Evolutionary conservation across 2,113 vertebrate genomes (phyloP), one percentile per base, ranked within the genome.

Genomic region (Pandion haliaetus): DNA sequence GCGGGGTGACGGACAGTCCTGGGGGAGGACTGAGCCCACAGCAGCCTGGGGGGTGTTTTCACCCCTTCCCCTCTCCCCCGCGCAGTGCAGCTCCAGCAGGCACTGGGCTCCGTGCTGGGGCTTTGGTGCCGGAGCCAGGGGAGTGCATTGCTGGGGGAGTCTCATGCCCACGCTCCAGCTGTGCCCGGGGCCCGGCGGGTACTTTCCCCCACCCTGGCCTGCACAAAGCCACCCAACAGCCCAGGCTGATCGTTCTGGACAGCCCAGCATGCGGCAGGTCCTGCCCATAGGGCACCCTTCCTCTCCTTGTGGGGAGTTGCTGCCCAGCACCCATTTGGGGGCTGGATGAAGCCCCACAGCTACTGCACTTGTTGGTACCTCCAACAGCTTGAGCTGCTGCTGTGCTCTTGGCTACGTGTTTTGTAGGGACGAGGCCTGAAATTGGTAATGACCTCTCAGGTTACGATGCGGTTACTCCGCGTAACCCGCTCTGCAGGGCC

Each of bases 371-470:
- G 1, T 42, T 0, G 5, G 50, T 31, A 34, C 25, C 74, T 61
- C 59, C 65, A 28, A 0, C 28, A 29, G 45, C 49, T 26, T 4
- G 36, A 70, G 62, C 71, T 19, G 71, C 70, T 20, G 59, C 65
- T 0, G 0, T 18, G 25, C 49, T n/a, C 65, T 61, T 23, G 78
- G 72, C 31, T 65, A 6, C 0, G 5, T 10, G 63, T 25, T 81
- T 32, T 21, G 13, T 28, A 18, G 65, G 82, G 40, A 28, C 3
- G 5, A 36, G 78, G 73, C 36, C 55, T 79, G 80, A 40, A 40
- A 11, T 0, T 5, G 16, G 45, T 25, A 9, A 19, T 7, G 21
- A 1, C 6, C 1, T 0, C 32, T 23, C 1, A 4, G 65, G 45
- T 3, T 44, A 11, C 6, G 26, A 2, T 17, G 47, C 1, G 4